A percentile compares a stretch with the other conserved stretches of the same genome.
These are phyloP conservation scores for Nothobranchius furzeri DNA, from an alignment of 2,113 vertebrate genomes.

Conservation along the genomic window DNA sequence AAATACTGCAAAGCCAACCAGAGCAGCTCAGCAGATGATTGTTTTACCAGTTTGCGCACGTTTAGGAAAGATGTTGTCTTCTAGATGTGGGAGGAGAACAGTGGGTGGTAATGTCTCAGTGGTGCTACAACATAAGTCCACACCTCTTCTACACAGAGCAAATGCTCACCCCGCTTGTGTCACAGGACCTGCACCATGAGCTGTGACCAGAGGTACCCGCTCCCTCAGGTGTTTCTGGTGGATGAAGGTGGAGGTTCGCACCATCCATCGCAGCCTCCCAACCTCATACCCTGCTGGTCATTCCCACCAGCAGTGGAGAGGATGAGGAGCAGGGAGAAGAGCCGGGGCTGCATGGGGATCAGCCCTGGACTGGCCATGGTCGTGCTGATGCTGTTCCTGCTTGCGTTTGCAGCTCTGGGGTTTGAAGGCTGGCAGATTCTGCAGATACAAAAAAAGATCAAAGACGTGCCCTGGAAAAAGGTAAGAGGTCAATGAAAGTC, in stretches of 20 bases:
- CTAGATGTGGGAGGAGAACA: conserved; percentile 38
- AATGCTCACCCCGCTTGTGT: conserved; percentile 16
- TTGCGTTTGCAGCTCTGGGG: conserved; percentile 62
- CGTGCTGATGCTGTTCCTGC: conserved; percentile 62
- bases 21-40: not conserved
- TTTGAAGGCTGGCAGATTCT: conserved; percentile 57
- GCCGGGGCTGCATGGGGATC: conserved; percentile 44
- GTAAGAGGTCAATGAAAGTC: conserved; percentile 33
- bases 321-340: conserved; percentile 27
- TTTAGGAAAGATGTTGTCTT: not conserved
- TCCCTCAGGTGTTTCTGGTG: conserved; percentile 63
- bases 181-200: conserved; percentile 53
- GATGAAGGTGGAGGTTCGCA: conserved; percentile 25
- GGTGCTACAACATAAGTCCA: conserved; percentile 7
- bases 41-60: not conserved
- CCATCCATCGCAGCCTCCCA: conserved; percentile 10
- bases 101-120: conserved; percentile 36
- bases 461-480: conserved; percentile 7
- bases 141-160: conserved; percentile 35
- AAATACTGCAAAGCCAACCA: not conserved
- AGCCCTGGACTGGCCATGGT: conserved; percentile 10
- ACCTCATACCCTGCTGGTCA: conserved; percentile 55
- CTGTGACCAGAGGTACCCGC: conserved; percentile 53
- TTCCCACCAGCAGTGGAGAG: conserved; percentile 45
- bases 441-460: conserved; percentile 49